A percentile compares a stretch with the other conserved stretches of the same genome.
These are phyloP conservation scores for Plotosus lineatus DNA, from an alignment of 2,113 vertebrate genomes.

Conservation along the genomic window DNA sequence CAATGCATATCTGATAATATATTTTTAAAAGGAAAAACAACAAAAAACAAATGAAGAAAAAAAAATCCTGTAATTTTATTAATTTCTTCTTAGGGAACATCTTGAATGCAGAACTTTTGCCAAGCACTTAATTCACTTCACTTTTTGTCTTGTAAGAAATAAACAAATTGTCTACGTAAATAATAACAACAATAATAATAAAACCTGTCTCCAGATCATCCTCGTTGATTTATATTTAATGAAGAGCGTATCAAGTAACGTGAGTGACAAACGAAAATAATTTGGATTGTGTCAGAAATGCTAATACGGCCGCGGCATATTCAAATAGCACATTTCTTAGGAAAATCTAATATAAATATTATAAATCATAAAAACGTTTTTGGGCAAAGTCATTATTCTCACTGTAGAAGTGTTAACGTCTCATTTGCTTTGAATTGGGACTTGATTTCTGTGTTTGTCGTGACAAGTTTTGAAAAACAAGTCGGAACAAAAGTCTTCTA, in stretches of 20 bases:
- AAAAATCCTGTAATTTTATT: neutral
- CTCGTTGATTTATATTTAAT: no score
- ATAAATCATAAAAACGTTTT: no score
- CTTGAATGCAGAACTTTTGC: neutral
- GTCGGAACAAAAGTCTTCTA: neutral
- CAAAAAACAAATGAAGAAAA: no score
- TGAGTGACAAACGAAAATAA: neutral
- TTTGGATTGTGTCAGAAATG: neutral
- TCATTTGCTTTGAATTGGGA: neutral
- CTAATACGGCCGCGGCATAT: neutral
- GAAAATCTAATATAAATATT: no score
- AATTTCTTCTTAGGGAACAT: neutral
- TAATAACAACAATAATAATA: no score
- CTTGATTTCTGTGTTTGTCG: neutral
- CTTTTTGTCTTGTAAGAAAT: neutral
- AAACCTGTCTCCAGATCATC: neutral
- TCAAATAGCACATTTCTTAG: neutral
- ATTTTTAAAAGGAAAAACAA: neutral
- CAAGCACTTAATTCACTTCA: neutral
- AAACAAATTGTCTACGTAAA: no score
- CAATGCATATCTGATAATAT: neutral
- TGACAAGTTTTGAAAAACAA: neutral
- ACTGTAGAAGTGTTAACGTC: neutral
- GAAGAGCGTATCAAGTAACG: no score
- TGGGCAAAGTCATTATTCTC: neutral